phyloP scores from a whole-genome alignment of 2,888 invertebrate species.

The Vanessa cardui region DNA sequence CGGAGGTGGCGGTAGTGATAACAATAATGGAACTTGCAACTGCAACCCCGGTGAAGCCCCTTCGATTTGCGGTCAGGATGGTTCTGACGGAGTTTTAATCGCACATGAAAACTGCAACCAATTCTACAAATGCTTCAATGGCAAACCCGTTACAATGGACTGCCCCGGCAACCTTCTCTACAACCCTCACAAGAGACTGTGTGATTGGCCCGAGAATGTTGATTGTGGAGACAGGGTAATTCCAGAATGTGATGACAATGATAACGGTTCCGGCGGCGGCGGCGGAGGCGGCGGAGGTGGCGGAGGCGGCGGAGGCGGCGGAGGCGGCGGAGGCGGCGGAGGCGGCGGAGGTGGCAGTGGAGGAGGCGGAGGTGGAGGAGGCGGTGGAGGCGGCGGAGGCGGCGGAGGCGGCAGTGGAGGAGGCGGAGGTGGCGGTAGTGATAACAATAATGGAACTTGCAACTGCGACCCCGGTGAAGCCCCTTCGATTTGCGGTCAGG shows the following conservation, averaged over 20 bases:
- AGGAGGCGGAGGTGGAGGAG: too few relatives aligned
- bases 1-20: slow-evolving; percentile 21
- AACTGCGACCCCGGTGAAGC: too few relatives aligned
- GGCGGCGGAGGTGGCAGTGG: too few relatives aligned
- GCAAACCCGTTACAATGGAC: slow-evolving; percentile 43
- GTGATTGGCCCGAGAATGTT: slow-evolving; percentile 54
- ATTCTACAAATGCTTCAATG: slow-evolving; percentile 52
- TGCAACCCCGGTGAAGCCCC: slow-evolving; percentile 48
- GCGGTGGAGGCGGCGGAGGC: too few relatives aligned
- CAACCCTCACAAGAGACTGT: slow-evolving; percentile 47
- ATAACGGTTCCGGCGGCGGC: slow-evolving; percentile 13
- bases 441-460: too few relatives aligned
- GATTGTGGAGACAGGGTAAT: slow-evolving; percentile 48
- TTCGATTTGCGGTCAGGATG: slow-evolving; percentile 46
- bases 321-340: not conserved
- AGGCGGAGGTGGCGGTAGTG: too few relatives aligned
- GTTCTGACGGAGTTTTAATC: slow-evolving; percentile 42
- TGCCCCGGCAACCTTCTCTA: slow-evolving; percentile 49
- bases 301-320: slow-evolving; percentile 5
- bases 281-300: slow-evolving; percentile 2
- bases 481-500: too few relatives aligned
- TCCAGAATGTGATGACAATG: slow-evolving; percentile 34
- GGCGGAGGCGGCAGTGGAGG: too few relatives aligned
- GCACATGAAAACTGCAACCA: slow-evolving; percentile 49
- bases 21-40: slow-evolving; percentile 35